phyloP scores from a whole-genome alignment of 2,888 invertebrate species.

The Tribolium freemani region DNA sequence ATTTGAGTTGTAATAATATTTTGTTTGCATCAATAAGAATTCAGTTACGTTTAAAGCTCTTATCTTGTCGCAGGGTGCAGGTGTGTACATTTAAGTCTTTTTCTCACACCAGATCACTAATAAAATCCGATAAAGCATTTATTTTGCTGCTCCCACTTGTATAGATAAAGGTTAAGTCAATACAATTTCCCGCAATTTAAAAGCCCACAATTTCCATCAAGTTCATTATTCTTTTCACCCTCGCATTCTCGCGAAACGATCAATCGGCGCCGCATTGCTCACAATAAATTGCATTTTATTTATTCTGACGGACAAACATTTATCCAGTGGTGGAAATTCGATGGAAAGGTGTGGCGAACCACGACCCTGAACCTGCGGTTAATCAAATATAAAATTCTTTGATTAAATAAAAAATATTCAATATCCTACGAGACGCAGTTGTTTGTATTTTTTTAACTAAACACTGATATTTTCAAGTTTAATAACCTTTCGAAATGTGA shows the following conservation, averaged over 20 bases:
- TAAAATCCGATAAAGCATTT: background rate
- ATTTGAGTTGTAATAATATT: background rate
- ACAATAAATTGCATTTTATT: constrained; percentile 32
- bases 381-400: constrained; percentile 19
- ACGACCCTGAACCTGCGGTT: constrained; percentile 28
- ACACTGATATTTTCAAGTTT: constrained; percentile 18
- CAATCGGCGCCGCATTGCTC: background rate
- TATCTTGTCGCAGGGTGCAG: background rate
- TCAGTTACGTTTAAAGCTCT: background rate
- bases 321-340: constrained; percentile 6
- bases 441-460: constrained; percentile 19
- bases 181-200: background rate
- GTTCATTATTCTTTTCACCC: background rate
- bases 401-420: constrained; percentile 28
- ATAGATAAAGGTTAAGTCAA: background rate
- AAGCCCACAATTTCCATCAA: background rate
- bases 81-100: background rate
- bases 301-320: constrained; percentile 17
- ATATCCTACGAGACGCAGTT: constrained; percentile 3
- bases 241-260: background rate
- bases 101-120: background rate
- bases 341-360: constrained; percentile 6
- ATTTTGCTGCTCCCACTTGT: background rate
- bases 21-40: background rate
- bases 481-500: constrained; percentile 8